These are phyloP conservation scores for Diplazon laetatorius DNA, from an alignment of 2,888 invertebrate species.

Conservation along the genomic window DNA sequence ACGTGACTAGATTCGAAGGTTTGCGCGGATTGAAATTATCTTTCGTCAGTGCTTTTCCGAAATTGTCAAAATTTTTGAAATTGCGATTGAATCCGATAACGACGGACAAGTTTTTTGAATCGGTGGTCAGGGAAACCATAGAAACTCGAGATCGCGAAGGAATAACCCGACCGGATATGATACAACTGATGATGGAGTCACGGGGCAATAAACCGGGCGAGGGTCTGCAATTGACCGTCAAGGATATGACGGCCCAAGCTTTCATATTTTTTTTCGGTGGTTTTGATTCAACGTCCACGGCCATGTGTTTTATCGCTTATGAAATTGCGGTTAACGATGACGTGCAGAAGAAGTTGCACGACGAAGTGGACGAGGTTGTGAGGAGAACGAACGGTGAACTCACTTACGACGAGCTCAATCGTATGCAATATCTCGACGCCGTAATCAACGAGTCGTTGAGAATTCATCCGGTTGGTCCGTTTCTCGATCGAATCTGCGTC, in stretches of 20 bases:
- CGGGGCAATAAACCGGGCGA: constrained; percentile 54
- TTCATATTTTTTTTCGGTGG: constrained; percentile 71
- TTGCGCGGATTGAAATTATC: constrained; percentile 28
- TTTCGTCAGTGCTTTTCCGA: constrained; percentile 8
- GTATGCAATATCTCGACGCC: constrained; percentile 65
- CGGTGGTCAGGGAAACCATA: constrained; percentile 39
- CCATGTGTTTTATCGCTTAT: constrained; percentile 65
- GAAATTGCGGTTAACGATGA: constrained; percentile 65
- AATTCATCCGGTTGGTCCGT: constrained; percentile 79
- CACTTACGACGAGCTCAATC: constrained; percentile 58
- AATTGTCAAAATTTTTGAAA: constrained; percentile 6
- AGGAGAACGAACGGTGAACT: constrained; percentile 48
- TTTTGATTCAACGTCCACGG: constrained; percentile 67
- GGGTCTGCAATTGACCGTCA: constrained; percentile 44
- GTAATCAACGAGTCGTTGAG: constrained; percentile 61
- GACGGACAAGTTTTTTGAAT: constrained; percentile 35
- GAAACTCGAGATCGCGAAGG: constrained; percentile 39
- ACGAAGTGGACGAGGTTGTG: constrained; percentile 67
- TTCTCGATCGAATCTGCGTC: constrained; percentile 83
- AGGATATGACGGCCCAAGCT: constrained; percentile 82
- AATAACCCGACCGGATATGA: constrained; percentile 83
- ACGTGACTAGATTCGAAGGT: constrained; percentile 39
- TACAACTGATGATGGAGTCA: constrained; percentile 83
- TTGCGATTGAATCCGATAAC: constrained; percentile 18
- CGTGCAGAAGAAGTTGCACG: constrained; percentile 66